Evolutionary conservation across 2,113 vertebrate genomes (phyloP).

Genomic region (Todiramphus saurophagus): DNA sequence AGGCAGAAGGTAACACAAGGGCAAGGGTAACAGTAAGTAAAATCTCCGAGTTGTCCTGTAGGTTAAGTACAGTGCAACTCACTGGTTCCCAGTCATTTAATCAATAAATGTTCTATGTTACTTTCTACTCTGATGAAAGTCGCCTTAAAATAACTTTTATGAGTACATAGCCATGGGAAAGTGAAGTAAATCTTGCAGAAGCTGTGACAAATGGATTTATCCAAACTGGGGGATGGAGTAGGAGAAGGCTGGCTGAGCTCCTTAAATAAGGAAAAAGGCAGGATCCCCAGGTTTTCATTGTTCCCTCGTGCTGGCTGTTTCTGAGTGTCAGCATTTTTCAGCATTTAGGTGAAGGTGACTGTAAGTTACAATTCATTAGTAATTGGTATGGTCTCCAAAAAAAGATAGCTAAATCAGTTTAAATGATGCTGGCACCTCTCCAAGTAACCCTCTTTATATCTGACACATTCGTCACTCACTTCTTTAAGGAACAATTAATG

Average conservation of each 20-base stretch:
- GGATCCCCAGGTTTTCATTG: neutral
- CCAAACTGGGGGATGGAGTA: neutral
- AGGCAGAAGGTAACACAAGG: neutral
- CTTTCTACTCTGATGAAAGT: slow-evolving; percentile 24
- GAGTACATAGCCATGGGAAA: neutral
- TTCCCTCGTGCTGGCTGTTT: neutral
- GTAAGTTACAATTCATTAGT: slow-evolving; percentile 17
- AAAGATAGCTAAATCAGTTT: slow-evolving; percentile 48
- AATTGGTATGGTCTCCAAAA: slow-evolving; percentile 31
- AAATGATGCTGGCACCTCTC: slow-evolving; percentile 45
- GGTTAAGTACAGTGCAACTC: neutral
- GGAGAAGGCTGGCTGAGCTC: neutral
- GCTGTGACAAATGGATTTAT: neutral
- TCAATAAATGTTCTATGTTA: neutral
- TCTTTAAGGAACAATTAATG: slow-evolving; percentile 59
- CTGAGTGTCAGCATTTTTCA: neutral
- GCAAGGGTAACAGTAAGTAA: neutral
- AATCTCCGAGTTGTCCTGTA: neutral
- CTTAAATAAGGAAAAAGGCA: neutral
- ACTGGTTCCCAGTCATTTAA: slow-evolving; percentile 11
- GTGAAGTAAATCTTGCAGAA: neutral
- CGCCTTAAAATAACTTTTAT: slow-evolving; percentile 28
- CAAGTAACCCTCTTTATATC: slow-evolving; percentile 27
- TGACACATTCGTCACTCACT: slow-evolving; percentile 35
- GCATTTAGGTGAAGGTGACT: neutral